phyloP scores from a whole-genome alignment of 2,113 vertebrate genomes.

The Eudyptes chrysolophus region DNA sequence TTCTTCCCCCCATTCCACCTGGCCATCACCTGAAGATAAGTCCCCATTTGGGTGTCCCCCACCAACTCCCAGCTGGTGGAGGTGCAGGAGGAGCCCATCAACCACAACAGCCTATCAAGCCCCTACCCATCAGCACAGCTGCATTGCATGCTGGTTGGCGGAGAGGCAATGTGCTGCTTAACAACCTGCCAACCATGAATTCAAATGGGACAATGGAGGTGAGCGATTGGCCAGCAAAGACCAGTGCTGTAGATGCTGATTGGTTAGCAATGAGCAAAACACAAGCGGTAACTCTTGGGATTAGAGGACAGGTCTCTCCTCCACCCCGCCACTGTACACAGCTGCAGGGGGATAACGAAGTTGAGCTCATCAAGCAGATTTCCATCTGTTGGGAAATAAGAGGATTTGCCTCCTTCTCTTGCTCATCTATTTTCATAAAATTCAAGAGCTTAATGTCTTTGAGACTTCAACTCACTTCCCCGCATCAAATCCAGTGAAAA shows the following conservation, averaged over 20 bases:
- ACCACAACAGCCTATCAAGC: not conserved
- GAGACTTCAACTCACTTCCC: not conserved
- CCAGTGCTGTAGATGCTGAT: not conserved
- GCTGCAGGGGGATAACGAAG: not conserved
- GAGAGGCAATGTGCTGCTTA: fast-evolving
- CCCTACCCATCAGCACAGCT: fast-evolving
- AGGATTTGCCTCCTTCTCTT: not conserved
- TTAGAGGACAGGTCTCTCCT: not conserved
- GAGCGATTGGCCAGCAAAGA: not conserved
- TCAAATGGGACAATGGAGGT: not conserved
- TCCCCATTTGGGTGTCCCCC: fast-evolving
- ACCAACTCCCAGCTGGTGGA: not conserved
- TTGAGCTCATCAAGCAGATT: not conserved
- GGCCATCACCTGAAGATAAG: not conserved
- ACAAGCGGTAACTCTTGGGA: not conserved
- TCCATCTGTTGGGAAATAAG: not conserved
- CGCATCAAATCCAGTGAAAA: not conserved
- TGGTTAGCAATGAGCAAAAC: not conserved
- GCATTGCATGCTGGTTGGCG: fast-evolving
- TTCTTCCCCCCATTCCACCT: not conserved
- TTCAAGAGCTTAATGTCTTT: not conserved
- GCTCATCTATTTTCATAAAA: not conserved
- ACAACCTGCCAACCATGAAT: not conserved
- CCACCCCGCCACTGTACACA: fast-evolving
- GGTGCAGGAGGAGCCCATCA: not conserved